Evolutionary conservation across 2,113 vertebrate species (phyloP).

Genomic region (Lipotes vexillifer): DNA sequence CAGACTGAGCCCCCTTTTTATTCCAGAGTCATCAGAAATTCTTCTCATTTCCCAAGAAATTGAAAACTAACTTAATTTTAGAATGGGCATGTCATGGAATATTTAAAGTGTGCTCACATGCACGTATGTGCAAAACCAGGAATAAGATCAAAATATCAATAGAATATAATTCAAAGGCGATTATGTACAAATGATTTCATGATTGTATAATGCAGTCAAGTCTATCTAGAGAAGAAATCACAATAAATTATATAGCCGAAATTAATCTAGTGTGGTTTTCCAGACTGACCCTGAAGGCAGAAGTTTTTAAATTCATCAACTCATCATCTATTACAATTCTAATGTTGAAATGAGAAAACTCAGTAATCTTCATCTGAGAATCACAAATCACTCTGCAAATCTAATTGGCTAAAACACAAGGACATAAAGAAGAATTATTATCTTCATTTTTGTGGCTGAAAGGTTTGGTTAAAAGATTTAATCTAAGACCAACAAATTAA

Average conservation of each 20-base stretch:
- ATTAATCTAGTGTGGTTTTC: conserved; percentile 51
- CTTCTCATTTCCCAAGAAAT: neutral
- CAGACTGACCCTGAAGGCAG: neutral
- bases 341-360: conserved; percentile 44
- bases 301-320: neutral
- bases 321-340: neutral
- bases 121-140: neutral
- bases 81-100: neutral
- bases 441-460: neutral
- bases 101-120: neutral
- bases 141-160: neutral
- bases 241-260: conserved; percentile 50
- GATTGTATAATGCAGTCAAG: conserved; percentile 6
- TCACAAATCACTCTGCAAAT: conserved; percentile 38
- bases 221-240: conserved; percentile 15
- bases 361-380: conserved; percentile 45
- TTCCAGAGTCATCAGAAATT: neutral
- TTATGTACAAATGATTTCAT: neutral
- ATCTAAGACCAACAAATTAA: conserved; percentile 8
- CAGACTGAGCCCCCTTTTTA: neutral
- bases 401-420: conserved; percentile 13
- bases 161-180: conserved; percentile 25
- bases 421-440: neutral
- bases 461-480: neutral
- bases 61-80: conserved; percentile 41